Conservation (phyloP, 2,888 invertebrate genomes). For the Corbicula japonica region DNA sequence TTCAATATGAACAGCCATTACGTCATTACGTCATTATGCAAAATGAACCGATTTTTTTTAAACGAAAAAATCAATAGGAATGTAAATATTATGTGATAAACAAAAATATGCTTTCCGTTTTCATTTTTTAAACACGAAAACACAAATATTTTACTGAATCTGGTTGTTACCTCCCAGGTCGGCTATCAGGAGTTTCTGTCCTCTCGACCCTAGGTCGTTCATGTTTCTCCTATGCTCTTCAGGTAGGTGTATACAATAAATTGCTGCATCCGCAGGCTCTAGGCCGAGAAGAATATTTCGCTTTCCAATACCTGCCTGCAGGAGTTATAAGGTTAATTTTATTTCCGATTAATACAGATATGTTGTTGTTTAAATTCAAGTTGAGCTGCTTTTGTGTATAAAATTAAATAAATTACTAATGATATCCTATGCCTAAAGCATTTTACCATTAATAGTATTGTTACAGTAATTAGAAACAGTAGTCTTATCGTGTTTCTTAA, state of each 20-base stretch:
- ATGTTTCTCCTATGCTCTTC: constrained; percentile 17
- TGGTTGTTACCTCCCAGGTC: constrained; percentile 39
- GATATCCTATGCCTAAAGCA: too few species aligned
- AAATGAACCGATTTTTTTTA: too few species aligned
- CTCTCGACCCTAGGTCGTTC: constrained; percentile 11
- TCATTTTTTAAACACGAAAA: background rate
- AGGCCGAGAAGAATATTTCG: constrained; percentile 26
- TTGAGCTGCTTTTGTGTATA: too few species aligned
- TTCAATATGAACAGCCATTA: too few species aligned
- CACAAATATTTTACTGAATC: background rate
- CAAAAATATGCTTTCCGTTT: background rate
- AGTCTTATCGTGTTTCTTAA: too few species aligned
- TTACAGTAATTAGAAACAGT: too few species aligned
- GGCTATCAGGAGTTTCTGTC: constrained; percentile 31
- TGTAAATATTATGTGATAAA: background rate
- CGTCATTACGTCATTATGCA: too few species aligned
- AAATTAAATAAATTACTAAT: too few species aligned
- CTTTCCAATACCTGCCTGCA: constrained; percentile 29
- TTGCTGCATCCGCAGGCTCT: constrained; percentile 36
- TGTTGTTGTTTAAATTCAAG: too few species aligned
- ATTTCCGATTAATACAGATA: background rate
- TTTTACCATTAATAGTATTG: too few species aligned
- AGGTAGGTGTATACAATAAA: constrained; percentile 39
- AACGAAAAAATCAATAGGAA: too few species aligned
- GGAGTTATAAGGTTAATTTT: background rate